Evolutionary conservation across 2,797 vertebrate species (phyloP).

Genomic region (Hydrophis major): DNA sequence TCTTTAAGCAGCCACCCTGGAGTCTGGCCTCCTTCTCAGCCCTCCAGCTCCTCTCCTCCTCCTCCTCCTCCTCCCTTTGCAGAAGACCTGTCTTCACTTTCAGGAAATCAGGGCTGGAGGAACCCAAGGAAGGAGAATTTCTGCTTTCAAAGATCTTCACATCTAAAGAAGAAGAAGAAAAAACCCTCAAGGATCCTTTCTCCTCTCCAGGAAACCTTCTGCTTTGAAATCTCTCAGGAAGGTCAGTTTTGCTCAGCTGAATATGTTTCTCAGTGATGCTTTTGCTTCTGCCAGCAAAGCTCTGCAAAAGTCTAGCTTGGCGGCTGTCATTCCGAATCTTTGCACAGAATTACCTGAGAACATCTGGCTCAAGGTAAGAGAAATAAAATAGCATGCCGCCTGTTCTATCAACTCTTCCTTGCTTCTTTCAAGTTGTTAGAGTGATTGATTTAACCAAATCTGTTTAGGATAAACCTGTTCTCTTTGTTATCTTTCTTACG

Average conservation of each 20-base stretch:
- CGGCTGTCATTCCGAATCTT: slow-evolving; percentile 18
- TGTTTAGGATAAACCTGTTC: slow-evolving; percentile 49
- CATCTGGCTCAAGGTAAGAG: slow-evolving; percentile 58
- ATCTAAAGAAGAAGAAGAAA: neutral
- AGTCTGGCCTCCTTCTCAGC: slow-evolving; percentile 28
- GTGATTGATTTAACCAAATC: slow-evolving; percentile 19
- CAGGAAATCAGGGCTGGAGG: rapidly evolving
- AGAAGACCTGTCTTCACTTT: slow-evolving; percentile 13
- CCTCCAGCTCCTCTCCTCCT: slow-evolving; percentile 18
- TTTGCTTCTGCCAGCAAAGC: slow-evolving; percentile 55
- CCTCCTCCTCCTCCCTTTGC: slow-evolving; percentile 3
- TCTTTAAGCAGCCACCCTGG: slow-evolving; percentile 45
- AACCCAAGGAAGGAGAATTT: neutral
- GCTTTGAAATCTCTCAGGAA: slow-evolving; percentile 54
- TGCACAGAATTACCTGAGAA: slow-evolving; percentile 24
- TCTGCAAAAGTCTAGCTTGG: slow-evolving; percentile 35
- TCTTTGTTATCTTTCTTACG: neutral
- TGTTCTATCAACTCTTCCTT: neutral
- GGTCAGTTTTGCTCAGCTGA: slow-evolving; percentile 42
- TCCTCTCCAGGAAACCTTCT: slow-evolving; percentile 10
- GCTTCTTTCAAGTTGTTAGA: slow-evolving; percentile 17
- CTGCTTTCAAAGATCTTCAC: neutral
- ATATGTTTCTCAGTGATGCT: slow-evolving; percentile 43
- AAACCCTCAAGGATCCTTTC: neutral
- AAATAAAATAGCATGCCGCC: neutral